These are phyloP conservation scores for Sebastolobus alascanus DNA, from an alignment of 2,797 vertebrate species.

Conservation along the genomic window DNA sequence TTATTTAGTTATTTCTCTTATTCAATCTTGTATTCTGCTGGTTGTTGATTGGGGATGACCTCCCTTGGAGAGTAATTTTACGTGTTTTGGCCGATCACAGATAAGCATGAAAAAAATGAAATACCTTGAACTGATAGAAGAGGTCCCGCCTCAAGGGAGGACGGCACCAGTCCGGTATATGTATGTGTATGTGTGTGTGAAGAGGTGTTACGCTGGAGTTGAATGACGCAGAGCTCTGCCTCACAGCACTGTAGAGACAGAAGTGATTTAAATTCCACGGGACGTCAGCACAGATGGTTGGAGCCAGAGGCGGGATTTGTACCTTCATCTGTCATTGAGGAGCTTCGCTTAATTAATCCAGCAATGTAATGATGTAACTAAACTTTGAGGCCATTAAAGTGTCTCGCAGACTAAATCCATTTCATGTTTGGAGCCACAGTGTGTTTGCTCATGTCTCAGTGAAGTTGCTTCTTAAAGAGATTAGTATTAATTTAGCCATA, in stretches of 20 bases:
- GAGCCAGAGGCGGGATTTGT: conserved; percentile 34
- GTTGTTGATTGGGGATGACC: no score
- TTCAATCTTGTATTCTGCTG: no score
- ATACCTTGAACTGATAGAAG: no score
- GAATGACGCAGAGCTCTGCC: background rate
- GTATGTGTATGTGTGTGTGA: no score
- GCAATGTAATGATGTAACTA: conserved; percentile 13
- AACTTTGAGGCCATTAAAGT: background rate
- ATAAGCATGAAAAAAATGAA: no score
- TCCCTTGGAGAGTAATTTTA: no score
- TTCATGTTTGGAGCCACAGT: background rate
- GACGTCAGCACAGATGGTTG: conserved; percentile 31
- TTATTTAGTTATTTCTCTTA: no score
- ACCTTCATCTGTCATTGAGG: conserved; percentile 22
- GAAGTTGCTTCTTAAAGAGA: background rate
- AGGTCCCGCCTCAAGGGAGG: no score
- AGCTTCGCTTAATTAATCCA: conserved; percentile 29
- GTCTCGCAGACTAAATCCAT: conserved; percentile 9
- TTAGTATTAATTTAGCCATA: background rate
- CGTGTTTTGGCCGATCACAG: no score
- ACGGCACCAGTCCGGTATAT: no score
- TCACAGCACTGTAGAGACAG: background rate
- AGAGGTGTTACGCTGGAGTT: background rate
- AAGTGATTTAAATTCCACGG: conserved; percentile 8
- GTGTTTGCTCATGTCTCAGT: background rate